These are phyloP conservation scores for Colistium nudipinnis DNA, from an alignment of 2,113 vertebrate species.

Conservation along the genomic window DNA sequence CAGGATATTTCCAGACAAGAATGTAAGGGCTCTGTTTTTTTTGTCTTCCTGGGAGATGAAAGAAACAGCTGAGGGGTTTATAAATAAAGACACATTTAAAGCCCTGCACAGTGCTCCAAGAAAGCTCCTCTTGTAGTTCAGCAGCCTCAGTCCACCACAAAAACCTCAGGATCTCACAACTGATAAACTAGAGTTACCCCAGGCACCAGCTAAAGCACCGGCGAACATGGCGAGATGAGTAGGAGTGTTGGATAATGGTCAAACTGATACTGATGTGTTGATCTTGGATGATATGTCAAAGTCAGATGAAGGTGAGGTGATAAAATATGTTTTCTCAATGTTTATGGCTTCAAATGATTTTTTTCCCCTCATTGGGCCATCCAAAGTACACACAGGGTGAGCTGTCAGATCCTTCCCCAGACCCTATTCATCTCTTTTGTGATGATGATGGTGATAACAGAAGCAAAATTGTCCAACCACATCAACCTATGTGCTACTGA, in stretches of 20 bases:
- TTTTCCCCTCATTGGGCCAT: too few relatives aligned
- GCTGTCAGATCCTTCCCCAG: neutral
- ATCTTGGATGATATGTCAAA: neutral
- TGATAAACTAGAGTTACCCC: slow-evolving; percentile 48
- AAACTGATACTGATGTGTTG: neutral
- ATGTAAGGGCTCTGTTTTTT: slow-evolving; percentile 73
- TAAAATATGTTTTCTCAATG: neutral
- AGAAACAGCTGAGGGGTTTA: slow-evolving; percentile 86
- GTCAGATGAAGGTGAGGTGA: neutral
- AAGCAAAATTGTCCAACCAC: slow-evolving; percentile 50
- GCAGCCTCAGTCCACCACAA: slow-evolving; percentile 55
- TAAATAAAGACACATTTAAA: slow-evolving; percentile 84
- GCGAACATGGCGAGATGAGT: neutral
- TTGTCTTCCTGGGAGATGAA: slow-evolving; percentile 72
- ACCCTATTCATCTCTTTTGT: neutral
- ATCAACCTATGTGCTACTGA: slow-evolving; percentile 57
- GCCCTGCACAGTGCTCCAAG: slow-evolving; percentile 67
- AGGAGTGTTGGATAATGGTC: neutral
- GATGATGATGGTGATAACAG: slow-evolving; percentile 9
- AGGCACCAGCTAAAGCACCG: neutral
- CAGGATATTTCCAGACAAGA: slow-evolving; percentile 84
- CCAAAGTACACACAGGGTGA: too few relatives aligned
- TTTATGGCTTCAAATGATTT: neutral
- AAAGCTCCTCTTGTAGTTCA: slow-evolving; percentile 78
- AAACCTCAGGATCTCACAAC: slow-evolving; percentile 68